Base-by-base conservation (phyloP, 1,140 invertebrate species). In the Calephelis virginiensis region DNA sequence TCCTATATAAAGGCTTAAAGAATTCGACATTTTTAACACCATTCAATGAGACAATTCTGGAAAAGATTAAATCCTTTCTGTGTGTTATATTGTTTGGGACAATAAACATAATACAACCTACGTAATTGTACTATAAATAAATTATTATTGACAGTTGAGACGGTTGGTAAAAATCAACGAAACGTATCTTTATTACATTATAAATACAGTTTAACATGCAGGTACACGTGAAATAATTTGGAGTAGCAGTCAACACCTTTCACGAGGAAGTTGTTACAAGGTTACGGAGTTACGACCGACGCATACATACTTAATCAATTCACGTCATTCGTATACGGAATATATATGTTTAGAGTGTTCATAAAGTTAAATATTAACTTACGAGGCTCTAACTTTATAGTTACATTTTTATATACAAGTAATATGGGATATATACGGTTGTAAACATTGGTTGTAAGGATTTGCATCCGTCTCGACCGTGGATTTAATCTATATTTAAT, bases 241-340 rank as follows among this genome's bases (percentile, higher is more conserved):
- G 43, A 40, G 9, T 13, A 60, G 13, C 60, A 46, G 14, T 53
- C 49, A 53, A 64, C 43, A 64, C 63, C 28, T 53, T 53, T 64
- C 63, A 53, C 49, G 40, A 64, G 63, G 63, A 64, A 64, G 63
- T 64, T 5, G 11, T 49, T 8, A n/a, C 63, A 64, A 64, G 63
- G 63, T 64, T 64, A 14, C 63, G 14, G 14, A 56, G 50, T 28
- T 53, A 28, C 49, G 13, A 50, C 50, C 50, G 17, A 53, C 50
- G 50, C 50, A 53, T 53, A 28, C 17, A 53, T 53, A 53, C 17
- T 53, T 53, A 53, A 53, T 53, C 50, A 17, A 14, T 17, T 53
- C 50, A 53, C 28, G 50, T 53, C 50, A 37, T 56, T 56, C 50
- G 6, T 56, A 56, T 56, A 56, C 10, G 50, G 50, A 56, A 37